These are phyloP conservation scores for Diadumene lineata DNA, from an alignment of 92 coral and sea anemone genomes.

Conservation along the genomic window DNA sequence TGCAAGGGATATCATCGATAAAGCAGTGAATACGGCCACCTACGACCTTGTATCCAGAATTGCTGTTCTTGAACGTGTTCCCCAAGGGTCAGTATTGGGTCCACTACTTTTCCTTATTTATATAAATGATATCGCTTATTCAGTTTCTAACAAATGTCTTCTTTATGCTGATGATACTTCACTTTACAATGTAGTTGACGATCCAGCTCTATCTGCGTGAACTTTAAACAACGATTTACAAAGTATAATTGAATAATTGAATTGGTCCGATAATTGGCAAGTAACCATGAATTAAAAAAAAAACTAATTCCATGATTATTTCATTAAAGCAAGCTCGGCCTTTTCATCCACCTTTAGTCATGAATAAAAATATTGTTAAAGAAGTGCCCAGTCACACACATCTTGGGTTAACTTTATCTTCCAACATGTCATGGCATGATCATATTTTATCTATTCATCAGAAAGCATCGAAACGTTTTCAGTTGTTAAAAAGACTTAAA, in stretches of 20 bases:
- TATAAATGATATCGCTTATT: too few species aligned
- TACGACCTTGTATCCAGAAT: too few species aligned
- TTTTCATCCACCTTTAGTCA: conserved; percentile 8
- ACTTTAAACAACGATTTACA: conserved; percentile 5
- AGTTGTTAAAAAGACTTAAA: conserved; percentile 20
- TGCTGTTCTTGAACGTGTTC: too few species aligned
- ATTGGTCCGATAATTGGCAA: conserved; percentile 16
- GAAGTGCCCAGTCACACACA: conserved; percentile 19
- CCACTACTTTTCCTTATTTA: too few species aligned
- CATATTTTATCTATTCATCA: conserved; percentile 15
- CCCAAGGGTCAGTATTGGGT: too few species aligned
- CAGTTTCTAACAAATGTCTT: too few species aligned
- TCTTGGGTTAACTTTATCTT: conserved; percentile 36
- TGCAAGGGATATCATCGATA: too few species aligned
- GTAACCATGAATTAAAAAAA: conserved; percentile 31
- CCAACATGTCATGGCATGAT: conserved; percentile 35
- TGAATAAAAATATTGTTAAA: conserved; percentile 13
- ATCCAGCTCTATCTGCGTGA: neutral
- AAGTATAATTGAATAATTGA: conserved; percentile 29
- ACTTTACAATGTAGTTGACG: neutral
- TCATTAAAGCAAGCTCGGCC: conserved; percentile 8
- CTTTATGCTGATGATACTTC: too few species aligned
- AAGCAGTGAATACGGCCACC: too few species aligned
- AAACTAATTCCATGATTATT: conserved; percentile 26
- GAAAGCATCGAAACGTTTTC: conserved; percentile 40